Evolutionary conservation across 2,113 vertebrate species (phyloP).

Genomic region (Ramphastos sulfuratus): DNA sequence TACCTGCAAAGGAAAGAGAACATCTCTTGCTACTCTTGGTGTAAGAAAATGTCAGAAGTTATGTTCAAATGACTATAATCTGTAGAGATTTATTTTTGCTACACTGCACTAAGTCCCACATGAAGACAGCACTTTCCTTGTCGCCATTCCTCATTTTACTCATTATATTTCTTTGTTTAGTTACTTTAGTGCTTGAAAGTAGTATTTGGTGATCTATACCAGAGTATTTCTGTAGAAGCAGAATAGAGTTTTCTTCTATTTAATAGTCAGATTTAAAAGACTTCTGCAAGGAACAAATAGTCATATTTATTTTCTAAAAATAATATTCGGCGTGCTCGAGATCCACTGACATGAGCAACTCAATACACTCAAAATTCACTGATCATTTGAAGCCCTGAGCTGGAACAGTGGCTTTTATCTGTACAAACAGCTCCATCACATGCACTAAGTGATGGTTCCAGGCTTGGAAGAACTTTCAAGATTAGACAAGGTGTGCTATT

Average conservation of each 20-base stretch:
- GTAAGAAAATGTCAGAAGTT: neutral
- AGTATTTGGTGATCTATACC: neutral
- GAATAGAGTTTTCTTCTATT: neutral
- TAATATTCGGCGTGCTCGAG: neutral
- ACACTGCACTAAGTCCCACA: neutral
- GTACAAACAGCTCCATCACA: neutral
- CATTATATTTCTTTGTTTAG: neutral
- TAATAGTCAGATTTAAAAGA: neutral
- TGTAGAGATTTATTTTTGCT: neutral
- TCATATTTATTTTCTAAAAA: neutral
- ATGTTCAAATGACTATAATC: neutral
- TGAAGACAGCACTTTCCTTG: neutral
- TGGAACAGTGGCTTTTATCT: neutral
- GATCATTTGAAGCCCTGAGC: neutral
- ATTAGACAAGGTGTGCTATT: neutral
- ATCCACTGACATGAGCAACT: neutral
- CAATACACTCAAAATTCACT: neutral
- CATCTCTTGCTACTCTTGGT: neutral
- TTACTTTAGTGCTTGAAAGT: neutral
- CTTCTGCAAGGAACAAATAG: neutral
- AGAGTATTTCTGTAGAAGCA: neutral
- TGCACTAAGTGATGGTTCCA: neutral
- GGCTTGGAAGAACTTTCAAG: neutral
- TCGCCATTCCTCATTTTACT: neutral
- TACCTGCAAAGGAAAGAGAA: constrained; percentile 79